These are phyloP conservation scores for Perizoma affinitatum DNA, from an alignment of 2,888 invertebrate genomes.

Conservation along the genomic window DNA sequence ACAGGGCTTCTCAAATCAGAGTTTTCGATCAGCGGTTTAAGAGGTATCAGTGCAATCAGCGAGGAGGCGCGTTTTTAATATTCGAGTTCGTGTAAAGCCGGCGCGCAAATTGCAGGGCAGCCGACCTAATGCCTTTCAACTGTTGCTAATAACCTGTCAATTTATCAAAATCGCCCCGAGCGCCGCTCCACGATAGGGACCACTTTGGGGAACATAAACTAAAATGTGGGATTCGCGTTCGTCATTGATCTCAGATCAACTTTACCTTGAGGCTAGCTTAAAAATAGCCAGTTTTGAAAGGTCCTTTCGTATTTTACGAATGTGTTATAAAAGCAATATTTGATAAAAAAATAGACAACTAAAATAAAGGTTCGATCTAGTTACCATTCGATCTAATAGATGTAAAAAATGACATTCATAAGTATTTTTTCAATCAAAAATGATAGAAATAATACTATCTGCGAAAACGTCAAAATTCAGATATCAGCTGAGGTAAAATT, in stretches of 20 bases:
- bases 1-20: slow-evolving; percentile 33
- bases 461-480: too few relatives aligned
- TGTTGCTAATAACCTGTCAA: slow-evolving; percentile 84
- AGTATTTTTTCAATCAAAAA: too few relatives aligned
- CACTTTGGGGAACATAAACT: slow-evolving; percentile 58
- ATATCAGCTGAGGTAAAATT: too few relatives aligned
- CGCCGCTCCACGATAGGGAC: slow-evolving; percentile 55
- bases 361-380: too few relatives aligned
- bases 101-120: slow-evolving; percentile 81
- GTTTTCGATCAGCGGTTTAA: slow-evolving; percentile 51
- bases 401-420: too few relatives aligned
- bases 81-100: slow-evolving; percentile 74
- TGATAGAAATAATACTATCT: too few relatives aligned
- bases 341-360: too few relatives aligned
- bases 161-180: slow-evolving; percentile 78
- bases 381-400: too few relatives aligned
- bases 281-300: slow-evolving; percentile 6
- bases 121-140: slow-evolving; percentile 83
- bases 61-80: slow-evolving; percentile 71
- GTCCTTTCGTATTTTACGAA: too few relatives aligned
- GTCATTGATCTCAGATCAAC: slow-evolving; percentile 41
- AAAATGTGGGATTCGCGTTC: slow-evolving; percentile 45
- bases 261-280: slow-evolving; percentile 33
- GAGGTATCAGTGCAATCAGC: slow-evolving; percentile 72
- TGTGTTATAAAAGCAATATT: too few relatives aligned